Evolutionary conservation across 2,113 vertebrate genomes (phyloP), one percentile per base, ranked within the genome.

Genomic region (Pomatorhinus ruficollis): DNA sequence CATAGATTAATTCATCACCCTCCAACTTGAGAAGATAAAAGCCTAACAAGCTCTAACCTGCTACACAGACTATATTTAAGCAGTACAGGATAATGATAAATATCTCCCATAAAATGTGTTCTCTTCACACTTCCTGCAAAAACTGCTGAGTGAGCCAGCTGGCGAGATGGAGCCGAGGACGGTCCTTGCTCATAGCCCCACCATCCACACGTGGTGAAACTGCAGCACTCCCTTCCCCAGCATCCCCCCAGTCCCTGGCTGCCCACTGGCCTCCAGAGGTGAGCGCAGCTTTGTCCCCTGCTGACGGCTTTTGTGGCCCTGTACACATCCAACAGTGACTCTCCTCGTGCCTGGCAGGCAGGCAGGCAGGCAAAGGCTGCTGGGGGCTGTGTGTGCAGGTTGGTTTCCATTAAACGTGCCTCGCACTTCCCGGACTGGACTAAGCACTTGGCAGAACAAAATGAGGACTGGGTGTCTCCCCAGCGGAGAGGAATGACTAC

Each of bases 21-120:
- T 96, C 95, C 92, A 94, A 61, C 92, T 92, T 25, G 69, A 96
- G 95, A 89, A 94, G 95, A 96, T 97, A 97, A 97, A 96, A 96
- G 96, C 90, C 90, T 96, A 96, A 96, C 96, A 96, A 96, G 96
- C 92, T 92, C 93, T 95, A 96, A 96, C 96, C 92, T 96, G 96
- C 96, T 93, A 92, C 86, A 53, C 70, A 83, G 90, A 72, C 90
- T 96, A 92, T 95, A 96, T 96, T 96, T 97, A 96, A 96, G 90
- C 69, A 75, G 85, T 87, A 93, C 88, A 92, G 90, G 72, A 87
- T 96, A 96, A 96, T 89, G 94, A 96, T 96, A 97, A 96, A 88
- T 96, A 96, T 92, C 96, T 95, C 90, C 95, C 72, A 94, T 93
- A 86, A 93, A 95, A 94, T 83, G 92, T 89, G 88, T 95, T 95